Base-by-base conservation (phyloP, 2,888 invertebrate species). In the Nezara viridula region DNA sequence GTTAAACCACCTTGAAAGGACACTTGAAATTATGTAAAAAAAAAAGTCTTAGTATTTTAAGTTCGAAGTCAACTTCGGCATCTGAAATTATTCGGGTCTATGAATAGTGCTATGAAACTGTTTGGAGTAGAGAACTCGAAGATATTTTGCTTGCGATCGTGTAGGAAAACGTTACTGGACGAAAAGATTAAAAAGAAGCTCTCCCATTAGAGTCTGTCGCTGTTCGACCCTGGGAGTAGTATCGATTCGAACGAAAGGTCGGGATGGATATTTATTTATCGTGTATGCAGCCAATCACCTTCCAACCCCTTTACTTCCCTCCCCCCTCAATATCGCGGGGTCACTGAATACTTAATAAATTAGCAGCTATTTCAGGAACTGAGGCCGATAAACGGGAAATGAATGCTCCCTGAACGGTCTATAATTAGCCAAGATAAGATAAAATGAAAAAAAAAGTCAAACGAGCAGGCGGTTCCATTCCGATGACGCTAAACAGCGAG, bases 291-390 rank as follows among this genome's bases (percentile, higher is more conserved):
- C 19, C 32, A 19, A 37, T 19, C 32, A 27, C 14, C 60, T 27
- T 27, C 60, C 60, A 10, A 19, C 37, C 19, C n/a, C n/a, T n/a
- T n/a, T n/a, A n/a, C n/a, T n/a, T n/a, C n/a, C n/a, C n/a, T n/a
- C n/a, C n/a, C n/a, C n/a, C n/a, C n/a, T n/a, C n/a, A n/a, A n/a
- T n/a, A n/a, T n/a, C n/a, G n/a, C 32, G 32, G 32, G 37, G 19
- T 73, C 37, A 73, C 5, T 73, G 66, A 73, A 37, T 73, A 73
- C 66, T 73, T 73, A 73, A 73, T 73, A 37, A 73, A 73, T 73
- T 73, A 73, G 66, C 66, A 37, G 37, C 66, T 73, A 73, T 73
- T 37, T 37, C 19, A 21, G 27, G 66, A 73, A 73, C 9, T 60
- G 27, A 5, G 19, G 0, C 32, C 66, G 66, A 73, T 73, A 73